These are phyloP conservation scores for Phalanger gymnotis DNA, from an alignment of 2,797 vertebrate genomes.

Conservation along the genomic window DNA sequence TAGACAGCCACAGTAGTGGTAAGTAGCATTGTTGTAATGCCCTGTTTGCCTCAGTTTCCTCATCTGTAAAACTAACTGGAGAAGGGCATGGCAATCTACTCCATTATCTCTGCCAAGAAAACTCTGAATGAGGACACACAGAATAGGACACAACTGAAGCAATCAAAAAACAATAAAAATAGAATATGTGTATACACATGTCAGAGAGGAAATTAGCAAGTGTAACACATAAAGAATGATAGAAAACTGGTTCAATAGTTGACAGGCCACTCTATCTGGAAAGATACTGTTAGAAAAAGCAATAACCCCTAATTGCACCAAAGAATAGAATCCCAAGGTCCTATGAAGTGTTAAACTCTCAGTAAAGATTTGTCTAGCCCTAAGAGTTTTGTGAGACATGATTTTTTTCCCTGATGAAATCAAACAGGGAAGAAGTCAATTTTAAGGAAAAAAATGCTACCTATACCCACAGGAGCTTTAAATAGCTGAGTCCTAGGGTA, in stretches of 20 bases:
- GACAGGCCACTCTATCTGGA: not conserved
- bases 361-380: not conserved
- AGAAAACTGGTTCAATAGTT: not conserved
- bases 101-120: not conserved
- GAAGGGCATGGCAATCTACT: not conserved
- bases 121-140: not conserved
- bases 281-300: not conserved
- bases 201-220: not conserved
- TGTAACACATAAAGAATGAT: not conserved
- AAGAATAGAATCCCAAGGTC: not conserved
- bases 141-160: not conserved
- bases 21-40: too few relatives aligned
- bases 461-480: not conserved
- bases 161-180: not conserved
- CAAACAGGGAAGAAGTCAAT: not conserved
- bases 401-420: not conserved
- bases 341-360: not conserved
- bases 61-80: not conserved
- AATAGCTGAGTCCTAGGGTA: not conserved
- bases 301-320: not conserved
- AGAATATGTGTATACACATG: not conserved
- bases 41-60: not conserved
- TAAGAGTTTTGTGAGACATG: not conserved
- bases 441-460: not conserved
- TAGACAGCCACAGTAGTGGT: too few relatives aligned